These are phyloP conservation scores for Muntiacus muntjak DNA, from an alignment of 2,113 vertebrate species.

Conservation along the genomic window DNA sequence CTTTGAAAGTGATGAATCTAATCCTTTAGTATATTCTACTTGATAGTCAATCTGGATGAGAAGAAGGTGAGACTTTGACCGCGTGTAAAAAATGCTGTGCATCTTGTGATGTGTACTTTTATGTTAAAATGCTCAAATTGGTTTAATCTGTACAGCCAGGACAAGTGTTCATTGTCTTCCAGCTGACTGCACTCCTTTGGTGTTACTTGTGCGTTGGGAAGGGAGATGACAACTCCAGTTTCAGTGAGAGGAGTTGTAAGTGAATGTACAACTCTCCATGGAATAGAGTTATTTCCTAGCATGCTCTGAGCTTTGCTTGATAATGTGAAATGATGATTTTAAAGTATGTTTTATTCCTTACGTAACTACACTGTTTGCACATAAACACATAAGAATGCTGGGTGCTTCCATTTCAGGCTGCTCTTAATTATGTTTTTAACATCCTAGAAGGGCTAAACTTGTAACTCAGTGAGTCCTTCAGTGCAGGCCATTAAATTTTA, in stretches of 20 bases:
- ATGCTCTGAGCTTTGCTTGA: background rate
- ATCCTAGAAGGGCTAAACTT: conserved; percentile 13
- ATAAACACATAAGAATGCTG: background rate
- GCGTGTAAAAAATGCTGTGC: background rate
- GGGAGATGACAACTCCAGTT: conserved; percentile 30
- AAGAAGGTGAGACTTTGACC: background rate
- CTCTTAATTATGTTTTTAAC: conserved; percentile 30
- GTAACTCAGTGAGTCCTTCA: background rate
- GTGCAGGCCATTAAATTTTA: background rate
- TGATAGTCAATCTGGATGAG: background rate
- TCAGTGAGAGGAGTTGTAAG: background rate
- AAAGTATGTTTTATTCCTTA: conserved; percentile 15
- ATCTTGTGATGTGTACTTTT: background rate
- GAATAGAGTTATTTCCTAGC: conserved; percentile 15
- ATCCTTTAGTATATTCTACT: background rate
- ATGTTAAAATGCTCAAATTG: background rate
- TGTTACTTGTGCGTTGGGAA: background rate
- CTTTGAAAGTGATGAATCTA: background rate
- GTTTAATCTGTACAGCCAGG: background rate
- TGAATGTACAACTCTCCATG: background rate
- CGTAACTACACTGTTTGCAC: background rate
- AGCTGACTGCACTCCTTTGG: conserved; percentile 7
- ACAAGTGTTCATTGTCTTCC: background rate
- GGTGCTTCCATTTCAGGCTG: background rate
- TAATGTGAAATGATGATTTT: conserved; percentile 10